Base-by-base conservation (phyloP, 1,140 invertebrate genomes). In the Megathymus violae region DNA sequence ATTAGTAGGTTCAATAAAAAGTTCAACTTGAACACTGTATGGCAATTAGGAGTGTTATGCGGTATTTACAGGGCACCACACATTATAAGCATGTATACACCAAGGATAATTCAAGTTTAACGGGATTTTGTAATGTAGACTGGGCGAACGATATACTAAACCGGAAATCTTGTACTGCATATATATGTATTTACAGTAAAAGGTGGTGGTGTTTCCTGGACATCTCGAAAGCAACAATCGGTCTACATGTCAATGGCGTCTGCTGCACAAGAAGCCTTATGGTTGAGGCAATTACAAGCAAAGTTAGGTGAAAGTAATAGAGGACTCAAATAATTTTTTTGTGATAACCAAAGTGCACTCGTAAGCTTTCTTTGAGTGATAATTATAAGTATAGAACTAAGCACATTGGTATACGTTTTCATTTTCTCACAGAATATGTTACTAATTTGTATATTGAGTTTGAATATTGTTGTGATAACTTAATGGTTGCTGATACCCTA, bases 321-420 rank as follows among this genome's bases (percentile, higher is more conserved):
- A 36, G 22, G 15, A 31, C 22, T 60, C 4, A 22, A 64, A 5
- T 5, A 40, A 31, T 60, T 72, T 7, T 64, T 44, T 9, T 41
- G 63, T 36, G 66, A 69, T 59, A 72, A 71, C 34, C 65, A 72
- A 46, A 72, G 67, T 48, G 64, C 67, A 34, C 64, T 70, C n/a
- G n/a, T 27, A 69, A 69, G 19, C 36, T 68, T 64, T 25, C 40
- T 1, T 7, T 69, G 62, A 62, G 59, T 64, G 19, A 22, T 36
- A 46, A 50, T 60, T 77, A 72, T 15, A 47, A 48, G 10, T 51
- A 71, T 34, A 54, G 82, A 7, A 67, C 71, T 0, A 74, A 73
- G 16, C 80, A 85, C 43, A 85, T 85, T 14, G 80, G 82, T 14
- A 68, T 81, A 2, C 56, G 70, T 5, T 75, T 70, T 46, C 64